Evolutionary conservation across 2,797 vertebrate species (phyloP).

Genomic region (Betta splendens): DNA sequence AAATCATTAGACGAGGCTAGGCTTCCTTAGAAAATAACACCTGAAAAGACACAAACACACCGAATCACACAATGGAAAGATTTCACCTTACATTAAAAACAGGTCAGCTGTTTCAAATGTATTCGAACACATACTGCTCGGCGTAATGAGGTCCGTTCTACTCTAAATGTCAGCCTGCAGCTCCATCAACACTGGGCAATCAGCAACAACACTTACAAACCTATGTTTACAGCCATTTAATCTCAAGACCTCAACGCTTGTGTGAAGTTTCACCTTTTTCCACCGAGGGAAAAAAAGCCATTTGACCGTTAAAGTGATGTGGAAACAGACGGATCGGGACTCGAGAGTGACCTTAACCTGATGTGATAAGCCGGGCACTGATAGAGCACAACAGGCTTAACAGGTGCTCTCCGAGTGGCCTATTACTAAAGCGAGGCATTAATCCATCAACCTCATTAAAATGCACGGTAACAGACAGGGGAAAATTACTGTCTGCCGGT

Average conservation of each 20-base stretch:
- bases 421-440: conserved; percentile 60
- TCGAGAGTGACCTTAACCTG: conserved; percentile 60
- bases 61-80: too few species aligned
- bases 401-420: conserved; percentile 49
- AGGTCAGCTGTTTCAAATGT: conserved; percentile 49
- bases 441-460: conserved; percentile 73
- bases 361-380: conserved; percentile 61
- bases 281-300: conserved; percentile 45
- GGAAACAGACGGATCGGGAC: conserved; percentile 47
- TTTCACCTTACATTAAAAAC: conserved; percentile 35
- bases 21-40: too few species aligned
- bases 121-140: conserved; percentile 33
- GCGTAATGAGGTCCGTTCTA: conserved; percentile 29
- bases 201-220: conserved; percentile 47
- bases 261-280: conserved; percentile 55
- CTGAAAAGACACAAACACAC: too few species aligned
- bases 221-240: conserved; percentile 53
- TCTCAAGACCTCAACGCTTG: conserved; percentile 42
- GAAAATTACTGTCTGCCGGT: conserved; percentile 66
- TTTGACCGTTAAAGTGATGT: conserved; percentile 57
- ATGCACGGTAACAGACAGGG: conserved; percentile 63
- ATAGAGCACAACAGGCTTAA: conserved; percentile 59
- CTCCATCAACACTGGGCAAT: conserved; percentile 49
- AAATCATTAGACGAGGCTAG: not conserved
- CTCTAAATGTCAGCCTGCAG: conserved; percentile 46